Conservation (phyloP, 2,113 vertebrate species). For the Chaetodon auriga region DNA sequence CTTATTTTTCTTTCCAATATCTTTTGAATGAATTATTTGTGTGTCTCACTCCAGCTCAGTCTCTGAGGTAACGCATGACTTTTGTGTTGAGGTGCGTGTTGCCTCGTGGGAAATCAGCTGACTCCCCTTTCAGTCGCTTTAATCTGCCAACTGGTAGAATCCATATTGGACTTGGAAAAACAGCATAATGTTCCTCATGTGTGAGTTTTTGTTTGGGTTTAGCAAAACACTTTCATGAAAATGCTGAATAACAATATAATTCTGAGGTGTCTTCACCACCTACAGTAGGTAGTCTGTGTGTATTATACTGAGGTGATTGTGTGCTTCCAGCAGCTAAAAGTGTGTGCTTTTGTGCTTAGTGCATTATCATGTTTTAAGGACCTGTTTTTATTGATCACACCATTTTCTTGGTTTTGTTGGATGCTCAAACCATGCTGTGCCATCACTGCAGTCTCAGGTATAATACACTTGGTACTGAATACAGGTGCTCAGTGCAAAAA, state of each 20-base stretch:
- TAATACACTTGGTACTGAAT: conserved; percentile 4
- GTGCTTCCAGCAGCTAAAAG: neutral
- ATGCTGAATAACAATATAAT: conserved; percentile 15
- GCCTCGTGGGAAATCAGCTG: conserved; percentile 47
- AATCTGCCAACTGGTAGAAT: neutral
- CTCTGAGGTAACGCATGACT: conserved; percentile 20
- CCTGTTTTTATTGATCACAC: neutral
- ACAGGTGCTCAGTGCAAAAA: conserved; percentile 11
- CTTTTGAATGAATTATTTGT: conserved; percentile 17
- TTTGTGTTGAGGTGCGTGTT: conserved; percentile 30
- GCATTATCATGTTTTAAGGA: conserved; percentile 5
- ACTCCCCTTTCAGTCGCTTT: neutral
- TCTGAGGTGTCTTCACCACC: neutral
- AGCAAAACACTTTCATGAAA: conserved; percentile 24
- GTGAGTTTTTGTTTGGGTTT: conserved; percentile 25
- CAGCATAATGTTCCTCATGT: conserved; percentile 14
- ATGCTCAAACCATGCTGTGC: conserved; percentile 1
- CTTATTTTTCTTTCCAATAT: conserved; percentile 15
- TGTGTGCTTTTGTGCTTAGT: neutral
- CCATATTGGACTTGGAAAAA: conserved; percentile 4
- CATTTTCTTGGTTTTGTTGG: conserved; percentile 15
- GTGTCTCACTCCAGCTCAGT: conserved; percentile 3
- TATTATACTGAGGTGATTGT: neutral
- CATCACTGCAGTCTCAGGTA: conserved; percentile 14
- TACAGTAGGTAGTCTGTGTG: neutral